phyloP scores from a whole-genome alignment of 1,140 invertebrate genomes.

The Euura lappo region DNA sequence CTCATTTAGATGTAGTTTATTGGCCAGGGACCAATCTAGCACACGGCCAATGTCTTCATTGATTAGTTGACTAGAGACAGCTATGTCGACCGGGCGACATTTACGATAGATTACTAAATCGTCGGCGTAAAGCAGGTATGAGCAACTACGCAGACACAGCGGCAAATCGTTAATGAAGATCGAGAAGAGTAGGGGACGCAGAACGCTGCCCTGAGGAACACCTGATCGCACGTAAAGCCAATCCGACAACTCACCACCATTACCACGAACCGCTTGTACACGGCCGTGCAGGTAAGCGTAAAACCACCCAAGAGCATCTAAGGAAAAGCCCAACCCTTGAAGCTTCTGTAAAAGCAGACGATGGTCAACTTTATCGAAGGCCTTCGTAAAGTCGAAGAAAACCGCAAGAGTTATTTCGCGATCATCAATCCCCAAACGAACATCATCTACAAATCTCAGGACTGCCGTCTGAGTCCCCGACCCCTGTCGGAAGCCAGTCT shows the following conservation, averaged over 20 bases:
- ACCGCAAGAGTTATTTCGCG: constrained; percentile 12
- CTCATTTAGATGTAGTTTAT: background rate
- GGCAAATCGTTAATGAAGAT: constrained; percentile 22
- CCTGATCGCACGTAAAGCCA: background rate
- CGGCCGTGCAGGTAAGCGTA: constrained; percentile 17
- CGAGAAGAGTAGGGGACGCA: constrained; percentile 19
- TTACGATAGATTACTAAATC: background rate
- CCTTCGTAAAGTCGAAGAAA: constrained; percentile 20
- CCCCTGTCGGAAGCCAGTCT: background rate
- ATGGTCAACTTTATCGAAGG: constrained; percentile 25
- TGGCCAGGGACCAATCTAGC: background rate
- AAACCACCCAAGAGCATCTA: constrained; percentile 17
- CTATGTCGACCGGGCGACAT: background rate
- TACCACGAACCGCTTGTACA: constrained; percentile 20
- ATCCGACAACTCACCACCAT: background rate
- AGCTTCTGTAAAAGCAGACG: constrained; percentile 19
- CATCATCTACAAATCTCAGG: constrained; percentile 1
- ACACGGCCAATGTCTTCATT: constrained; percentile 1
- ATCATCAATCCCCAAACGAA: background rate
- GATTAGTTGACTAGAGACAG: background rate
- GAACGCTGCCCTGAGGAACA: constrained; percentile 21
- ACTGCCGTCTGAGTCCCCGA: background rate
- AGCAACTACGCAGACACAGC: background rate
- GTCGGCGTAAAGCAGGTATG: background rate
- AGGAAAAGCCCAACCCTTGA: constrained; percentile 15